Evolutionary conservation across 53 echinoderm and acorn worm genomes (phyloP), one percentile per base, ranked within the genome.

Genomic region (Paracentrotus lividus): DNA sequence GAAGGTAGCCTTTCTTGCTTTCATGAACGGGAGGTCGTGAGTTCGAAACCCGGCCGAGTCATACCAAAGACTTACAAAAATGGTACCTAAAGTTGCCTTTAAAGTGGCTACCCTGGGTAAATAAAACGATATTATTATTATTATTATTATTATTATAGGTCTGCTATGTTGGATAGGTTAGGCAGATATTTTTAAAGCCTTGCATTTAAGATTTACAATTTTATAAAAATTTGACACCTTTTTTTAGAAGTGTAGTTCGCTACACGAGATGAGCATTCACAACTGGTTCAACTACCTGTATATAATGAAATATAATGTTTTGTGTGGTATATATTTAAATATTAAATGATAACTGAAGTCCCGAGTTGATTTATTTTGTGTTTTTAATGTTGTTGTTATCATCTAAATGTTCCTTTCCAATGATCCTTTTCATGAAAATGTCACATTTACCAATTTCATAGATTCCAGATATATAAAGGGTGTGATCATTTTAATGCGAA

Each of bases 261-360:
- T 81, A n/a, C 26, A 26, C n/a, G n/a, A n/a, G 20, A 2, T n/a
- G n/a, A 9, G 26, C 6, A 21, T 76, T 18, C 38, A 40, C 76
- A 76, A 42, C 1, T 76, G 36, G 42, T 47, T n/a, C 10, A 13
- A 81, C 24, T 45, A 23, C 42, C 26, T 81, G 81, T 81, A 81
- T 12, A 81, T 81, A 81, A 1, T 26, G 81, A 81, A 27, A 45
- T 45, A 14, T 47, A 47, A 27, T 81, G 47, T 81, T n/a, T n/a
- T n/a, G 26, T 81, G 47, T 81, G 1, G 47, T 81, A 26, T 81
- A 81, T 81, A 81, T 81, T 81, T 49, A 49, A 81, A 26, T 47
- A 81, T 81, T 81, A 81, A 81, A 81, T 47, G 45, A 44, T 5
- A 15, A 40, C 81, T 38, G 75, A 75, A 75, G 76, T 81, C 81